phyloP scores from a whole-genome alignment of 2,797 vertebrate genomes.

The Acropternis orthonyx region DNA sequence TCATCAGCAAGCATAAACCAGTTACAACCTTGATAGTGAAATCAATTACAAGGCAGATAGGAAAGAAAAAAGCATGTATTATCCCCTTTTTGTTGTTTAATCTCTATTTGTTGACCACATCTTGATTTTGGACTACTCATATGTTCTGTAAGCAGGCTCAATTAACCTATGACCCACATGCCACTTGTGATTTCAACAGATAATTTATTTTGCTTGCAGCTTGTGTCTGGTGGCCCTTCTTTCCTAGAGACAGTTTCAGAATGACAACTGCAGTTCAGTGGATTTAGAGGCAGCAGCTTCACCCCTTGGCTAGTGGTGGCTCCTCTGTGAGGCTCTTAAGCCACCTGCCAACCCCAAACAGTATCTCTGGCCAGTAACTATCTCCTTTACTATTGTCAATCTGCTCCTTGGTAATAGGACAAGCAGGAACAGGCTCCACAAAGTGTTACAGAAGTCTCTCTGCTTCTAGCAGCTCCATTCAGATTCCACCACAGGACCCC shows the following conservation, averaged over 20 bases:
- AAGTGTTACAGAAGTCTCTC: not conserved
- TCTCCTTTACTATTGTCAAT: not conserved
- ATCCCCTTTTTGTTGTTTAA: not conserved
- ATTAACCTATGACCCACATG: not conserved
- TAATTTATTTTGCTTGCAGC: not conserved
- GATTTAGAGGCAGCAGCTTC: not conserved
- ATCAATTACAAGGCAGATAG: not conserved
- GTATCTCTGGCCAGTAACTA: not conserved
- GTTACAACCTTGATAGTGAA: not conserved
- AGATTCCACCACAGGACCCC: not conserved
- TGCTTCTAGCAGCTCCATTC: not conserved
- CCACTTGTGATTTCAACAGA: not conserved
- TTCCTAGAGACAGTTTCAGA: not conserved
- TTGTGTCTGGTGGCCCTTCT: not conserved
- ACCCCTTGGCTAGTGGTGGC: not conserved
- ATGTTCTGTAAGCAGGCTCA: not conserved
- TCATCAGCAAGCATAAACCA: not conserved
- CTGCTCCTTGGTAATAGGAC: not conserved
- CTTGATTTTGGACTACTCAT: not conserved
- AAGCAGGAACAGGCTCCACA: not conserved
- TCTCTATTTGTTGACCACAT: not conserved
- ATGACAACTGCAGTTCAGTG: not conserved
- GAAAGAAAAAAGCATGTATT: not conserved
- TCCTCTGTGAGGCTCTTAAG: not conserved
- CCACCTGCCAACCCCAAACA: not conserved